phyloP scores from a whole-genome alignment of 2,888 invertebrate species.

The Drosophila birchii region DNA sequence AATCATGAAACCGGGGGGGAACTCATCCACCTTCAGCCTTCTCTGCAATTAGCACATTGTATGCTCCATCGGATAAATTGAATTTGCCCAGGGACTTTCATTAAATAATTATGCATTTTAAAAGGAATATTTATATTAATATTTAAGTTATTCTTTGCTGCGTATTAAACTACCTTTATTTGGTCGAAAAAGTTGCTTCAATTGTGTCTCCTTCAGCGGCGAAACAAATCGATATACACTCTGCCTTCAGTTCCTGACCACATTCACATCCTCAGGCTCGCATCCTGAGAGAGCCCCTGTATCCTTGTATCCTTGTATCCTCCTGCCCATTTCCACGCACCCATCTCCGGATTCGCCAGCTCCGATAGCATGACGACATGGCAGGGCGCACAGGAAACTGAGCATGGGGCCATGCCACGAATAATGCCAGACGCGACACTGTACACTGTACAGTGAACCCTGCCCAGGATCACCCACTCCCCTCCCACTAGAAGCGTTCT shows the following conservation, averaged over 20 bases:
- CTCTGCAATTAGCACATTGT: conserved; percentile 69
- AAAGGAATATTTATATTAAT: too few relatives aligned
- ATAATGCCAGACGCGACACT: conserved; percentile 78
- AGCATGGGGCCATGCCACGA: conserved; percentile 63
- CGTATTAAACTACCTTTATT: neutral
- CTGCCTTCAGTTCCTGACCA: conserved; percentile 32
- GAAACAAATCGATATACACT: conserved; percentile 69
- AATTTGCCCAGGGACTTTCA: conserved; percentile 10
- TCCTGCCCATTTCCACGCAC: conserved; percentile 7
- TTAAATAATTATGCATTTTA: conserved; percentile 16
- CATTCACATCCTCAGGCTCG: conserved; percentile 7
- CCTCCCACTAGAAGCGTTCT: conserved; percentile 55
- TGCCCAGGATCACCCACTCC: conserved; percentile 10
- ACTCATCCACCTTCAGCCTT: neutral
- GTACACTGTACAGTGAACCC: conserved; percentile 50
- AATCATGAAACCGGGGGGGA: conserved; percentile 55
- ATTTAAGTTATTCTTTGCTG: neutral
- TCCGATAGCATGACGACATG: conserved; percentile 72
- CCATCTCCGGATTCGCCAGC: conserved; percentile 38
- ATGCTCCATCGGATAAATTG: conserved; percentile 48
- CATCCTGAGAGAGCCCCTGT: conserved; percentile 12
- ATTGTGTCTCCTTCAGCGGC: conserved; percentile 26
- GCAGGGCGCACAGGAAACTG: conserved; percentile 73
- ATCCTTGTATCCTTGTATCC: conserved; percentile 6
- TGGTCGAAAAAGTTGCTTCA: conserved; percentile 15